phyloP scores from a whole-genome alignment of 2,113 vertebrate genomes.

The Petrocephalus microphthalmus region DNA sequence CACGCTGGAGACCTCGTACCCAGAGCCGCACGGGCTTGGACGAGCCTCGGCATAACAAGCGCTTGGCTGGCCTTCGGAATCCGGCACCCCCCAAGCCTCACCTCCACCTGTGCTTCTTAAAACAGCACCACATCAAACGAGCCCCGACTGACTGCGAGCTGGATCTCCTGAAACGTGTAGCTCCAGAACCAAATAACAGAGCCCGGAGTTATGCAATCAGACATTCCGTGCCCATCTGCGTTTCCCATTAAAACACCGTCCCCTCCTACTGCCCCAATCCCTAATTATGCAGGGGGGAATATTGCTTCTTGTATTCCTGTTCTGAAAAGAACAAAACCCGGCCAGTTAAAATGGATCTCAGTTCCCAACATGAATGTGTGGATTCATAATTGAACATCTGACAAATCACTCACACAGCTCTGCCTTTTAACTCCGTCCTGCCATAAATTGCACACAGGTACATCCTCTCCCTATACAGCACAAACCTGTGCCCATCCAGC shows the following conservation, averaged over 20 bases:
- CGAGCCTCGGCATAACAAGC: background rate
- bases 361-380: slow-evolving; percentile 18
- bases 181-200: background rate
- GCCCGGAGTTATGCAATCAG: background rate
- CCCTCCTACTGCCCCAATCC: background rate
- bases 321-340: background rate
- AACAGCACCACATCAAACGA: background rate
- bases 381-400: slow-evolving; percentile 33
- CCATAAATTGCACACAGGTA: background rate
- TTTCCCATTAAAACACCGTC: background rate
- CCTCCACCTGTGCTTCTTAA: background rate
- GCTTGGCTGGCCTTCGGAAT: background rate
- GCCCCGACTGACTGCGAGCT: background rate
- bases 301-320: background rate
- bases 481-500: background rate
- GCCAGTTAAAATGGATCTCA: slow-evolving; percentile 2
- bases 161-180: background rate
- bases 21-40: background rate
- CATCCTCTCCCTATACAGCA: background rate
- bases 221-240: background rate
- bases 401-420: slow-evolving; percentile 24
- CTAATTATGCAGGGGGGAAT: slow-evolving; percentile 6
- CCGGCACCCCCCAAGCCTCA: no score
- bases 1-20: background rate
- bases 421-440: slow-evolving; percentile 18